Evolutionary conservation across 2,113 vertebrate species (phyloP).

Genomic region (Plotosus lineatus): DNA sequence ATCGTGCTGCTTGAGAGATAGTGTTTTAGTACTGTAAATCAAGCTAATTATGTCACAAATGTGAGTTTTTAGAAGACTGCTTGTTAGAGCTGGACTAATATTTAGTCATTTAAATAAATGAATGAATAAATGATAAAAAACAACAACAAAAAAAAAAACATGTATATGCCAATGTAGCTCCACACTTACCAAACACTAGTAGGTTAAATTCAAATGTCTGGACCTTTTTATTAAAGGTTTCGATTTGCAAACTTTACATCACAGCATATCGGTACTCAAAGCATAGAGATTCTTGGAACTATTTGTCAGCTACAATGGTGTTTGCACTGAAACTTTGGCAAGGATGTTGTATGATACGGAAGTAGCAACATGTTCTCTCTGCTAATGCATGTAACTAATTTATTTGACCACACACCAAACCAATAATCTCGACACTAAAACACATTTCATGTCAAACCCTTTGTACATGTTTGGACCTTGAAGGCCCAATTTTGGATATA

Average conservation of each 20-base stretch:
- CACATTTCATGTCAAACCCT: slow-evolving; percentile 49
- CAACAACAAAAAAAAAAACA: no score
- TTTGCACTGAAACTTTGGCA: slow-evolving; percentile 91
- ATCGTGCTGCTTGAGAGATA: slow-evolving; percentile 93
- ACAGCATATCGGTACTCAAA: slow-evolving; percentile 70
- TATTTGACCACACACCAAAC: slow-evolving; percentile 81
- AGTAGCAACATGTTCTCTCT: slow-evolving; percentile 73
- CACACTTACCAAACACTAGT: slow-evolving; percentile 66
- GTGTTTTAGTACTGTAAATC: slow-evolving; percentile 94
- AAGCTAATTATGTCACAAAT: slow-evolving; percentile 84
- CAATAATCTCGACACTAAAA: slow-evolving; percentile 56
- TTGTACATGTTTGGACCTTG: slow-evolving; percentile 43
- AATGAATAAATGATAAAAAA: slow-evolving; percentile 19
- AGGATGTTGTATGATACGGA: slow-evolving; percentile 80
- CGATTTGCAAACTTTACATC: slow-evolving; percentile 63
- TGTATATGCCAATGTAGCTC: slow-evolving; percentile 76
- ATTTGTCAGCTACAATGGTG: slow-evolving; percentile 80
- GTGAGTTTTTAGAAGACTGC: slow-evolving; percentile 90
- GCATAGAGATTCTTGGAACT: slow-evolving; percentile 68
- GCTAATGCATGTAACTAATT: slow-evolving; percentile 90
- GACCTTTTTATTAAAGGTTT: slow-evolving; percentile 55
- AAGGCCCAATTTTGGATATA: slow-evolving; percentile 53
- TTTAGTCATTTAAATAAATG: slow-evolving; percentile 77
- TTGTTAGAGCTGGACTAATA: slow-evolving; percentile 86
- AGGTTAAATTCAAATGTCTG: slow-evolving; percentile 57